A percentile compares a stretch with the other conserved stretches of the same genome.
phyloP scores from a whole-genome alignment of 1,140 invertebrate species.

The Halotydeus destructor region DNA sequence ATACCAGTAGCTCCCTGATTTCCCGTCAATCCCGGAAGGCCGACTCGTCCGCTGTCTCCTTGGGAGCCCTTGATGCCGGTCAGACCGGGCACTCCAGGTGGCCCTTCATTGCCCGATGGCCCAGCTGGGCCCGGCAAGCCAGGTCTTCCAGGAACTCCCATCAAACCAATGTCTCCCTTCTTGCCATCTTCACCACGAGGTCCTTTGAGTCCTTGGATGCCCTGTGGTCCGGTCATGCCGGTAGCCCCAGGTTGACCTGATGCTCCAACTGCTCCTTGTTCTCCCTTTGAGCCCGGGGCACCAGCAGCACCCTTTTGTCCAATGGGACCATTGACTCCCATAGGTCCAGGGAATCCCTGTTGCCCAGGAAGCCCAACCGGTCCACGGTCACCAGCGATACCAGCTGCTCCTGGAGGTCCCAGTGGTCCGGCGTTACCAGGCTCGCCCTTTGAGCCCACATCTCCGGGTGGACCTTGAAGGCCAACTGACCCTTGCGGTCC shows the following conservation, averaged over 20 bases:
- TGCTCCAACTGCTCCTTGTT: constrained; percentile 1
- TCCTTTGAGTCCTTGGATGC: constrained; percentile 6
- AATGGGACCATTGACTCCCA: no score
- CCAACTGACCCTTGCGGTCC: constrained; percentile 26
- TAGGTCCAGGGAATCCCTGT: no score
- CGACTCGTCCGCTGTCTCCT: background rate
- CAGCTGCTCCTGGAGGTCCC: constrained; percentile 22
- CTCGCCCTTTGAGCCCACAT: constrained; percentile 24
- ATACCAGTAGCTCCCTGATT: constrained; percentile 24
- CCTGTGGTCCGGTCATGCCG: constrained; percentile 1
- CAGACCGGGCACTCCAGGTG: background rate
- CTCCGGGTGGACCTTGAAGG: constrained; percentile 45
- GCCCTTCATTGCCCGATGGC: background rate
- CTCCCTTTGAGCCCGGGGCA: no score
- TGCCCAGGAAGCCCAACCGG: constrained; percentile 1
- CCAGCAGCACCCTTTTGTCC: no score
- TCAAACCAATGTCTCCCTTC: constrained; percentile 3
- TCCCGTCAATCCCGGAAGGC: constrained; percentile 24
- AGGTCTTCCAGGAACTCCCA: background rate
- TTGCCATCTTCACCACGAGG: constrained; percentile 2
- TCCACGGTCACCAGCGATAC: constrained; percentile 2
- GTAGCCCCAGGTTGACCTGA: background rate
- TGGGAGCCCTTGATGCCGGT: background rate
- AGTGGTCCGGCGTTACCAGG: constrained; percentile 39
- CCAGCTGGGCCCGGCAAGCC: background rate